Percentiles rank a stretch among this genome's conserved stretches.
Evolutionary conservation across 1,140 invertebrate species (phyloP).

Genomic region (Orius insidiosus): DNA sequence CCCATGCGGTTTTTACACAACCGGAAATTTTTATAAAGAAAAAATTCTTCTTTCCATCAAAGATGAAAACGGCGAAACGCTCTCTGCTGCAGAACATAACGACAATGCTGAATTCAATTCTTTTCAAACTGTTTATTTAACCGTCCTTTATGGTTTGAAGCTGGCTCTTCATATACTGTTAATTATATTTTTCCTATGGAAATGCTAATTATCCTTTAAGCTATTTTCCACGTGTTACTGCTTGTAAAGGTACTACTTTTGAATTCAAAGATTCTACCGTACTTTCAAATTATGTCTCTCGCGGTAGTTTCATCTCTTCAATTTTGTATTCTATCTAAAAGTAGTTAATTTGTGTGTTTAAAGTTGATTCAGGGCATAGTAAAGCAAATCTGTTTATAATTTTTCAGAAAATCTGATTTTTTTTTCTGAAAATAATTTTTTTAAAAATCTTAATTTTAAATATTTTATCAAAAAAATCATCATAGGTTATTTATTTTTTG

Average conservation of each 20-base stretch:
- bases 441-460: background rate
- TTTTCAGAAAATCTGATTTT: background rate
- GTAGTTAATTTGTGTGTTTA: too few species aligned
- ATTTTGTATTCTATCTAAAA: conserved; percentile 1
- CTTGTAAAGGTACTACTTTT: conserved; percentile 8
- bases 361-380: background rate
- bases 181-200: conserved; percentile 12
- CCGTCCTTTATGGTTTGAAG: conserved; percentile 16
- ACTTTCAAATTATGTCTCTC: background rate
- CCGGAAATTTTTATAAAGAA: conserved; percentile 10
- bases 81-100: conserved; percentile 12
- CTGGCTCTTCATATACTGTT: conserved; percentile 12
- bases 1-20: conserved; percentile 2
- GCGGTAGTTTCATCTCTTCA: conserved; percentile 2
- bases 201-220: conserved; percentile 14
- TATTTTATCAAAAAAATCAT: too few species aligned
- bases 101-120: conserved; percentile 13
- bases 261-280: background rate
- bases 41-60: conserved; percentile 9
- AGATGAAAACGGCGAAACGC: conserved; percentile 14
- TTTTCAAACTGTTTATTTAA: conserved; percentile 10
- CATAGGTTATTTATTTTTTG: too few species aligned
- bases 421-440: background rate
- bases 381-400: background rate
- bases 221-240: conserved; percentile 4